Conservation (phyloP, 1,140 invertebrate species). For the Plutomurus gul region DNA sequence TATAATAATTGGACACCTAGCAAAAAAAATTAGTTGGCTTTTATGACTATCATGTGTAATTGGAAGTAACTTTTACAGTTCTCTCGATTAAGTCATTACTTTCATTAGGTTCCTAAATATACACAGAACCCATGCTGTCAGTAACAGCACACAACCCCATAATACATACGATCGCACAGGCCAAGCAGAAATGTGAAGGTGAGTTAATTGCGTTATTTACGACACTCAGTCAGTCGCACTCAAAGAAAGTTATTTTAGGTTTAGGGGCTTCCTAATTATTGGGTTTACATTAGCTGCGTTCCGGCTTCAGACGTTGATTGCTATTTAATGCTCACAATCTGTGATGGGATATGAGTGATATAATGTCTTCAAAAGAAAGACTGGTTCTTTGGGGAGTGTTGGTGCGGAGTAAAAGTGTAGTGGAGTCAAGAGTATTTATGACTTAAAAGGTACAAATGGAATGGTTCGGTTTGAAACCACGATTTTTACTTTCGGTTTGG, state of each 20-base stretch:
- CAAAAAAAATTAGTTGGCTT: too few species aligned
- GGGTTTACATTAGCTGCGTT: not conserved
- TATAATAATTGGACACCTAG: too few species aligned
- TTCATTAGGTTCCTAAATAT: too few species aligned
- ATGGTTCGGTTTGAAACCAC: too few species aligned
- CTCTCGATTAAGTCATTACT: too few species aligned
- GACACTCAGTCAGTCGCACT: not conserved
- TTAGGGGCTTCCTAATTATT: not conserved
- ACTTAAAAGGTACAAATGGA: too few species aligned
- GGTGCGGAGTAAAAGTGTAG: too few species aligned
- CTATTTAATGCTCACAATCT: not conserved
- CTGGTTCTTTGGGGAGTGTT: not conserved
- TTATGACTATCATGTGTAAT: too few species aligned
- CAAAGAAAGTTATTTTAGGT: not conserved
- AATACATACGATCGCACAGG: not conserved
- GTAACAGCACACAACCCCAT: not conserved
- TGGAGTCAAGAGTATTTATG: too few species aligned
- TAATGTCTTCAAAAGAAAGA: not conserved
- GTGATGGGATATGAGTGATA: not conserved
- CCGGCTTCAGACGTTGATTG: not conserved
- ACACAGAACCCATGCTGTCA: too few species aligned
- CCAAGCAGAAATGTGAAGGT: not conserved
- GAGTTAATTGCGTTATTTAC: constrained; percentile 9
- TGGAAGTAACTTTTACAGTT: too few species aligned
- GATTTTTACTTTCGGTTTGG: too few species aligned